Base-by-base conservation (phyloP, 2,113 vertebrate species). In the Cariama cristata region DNA sequence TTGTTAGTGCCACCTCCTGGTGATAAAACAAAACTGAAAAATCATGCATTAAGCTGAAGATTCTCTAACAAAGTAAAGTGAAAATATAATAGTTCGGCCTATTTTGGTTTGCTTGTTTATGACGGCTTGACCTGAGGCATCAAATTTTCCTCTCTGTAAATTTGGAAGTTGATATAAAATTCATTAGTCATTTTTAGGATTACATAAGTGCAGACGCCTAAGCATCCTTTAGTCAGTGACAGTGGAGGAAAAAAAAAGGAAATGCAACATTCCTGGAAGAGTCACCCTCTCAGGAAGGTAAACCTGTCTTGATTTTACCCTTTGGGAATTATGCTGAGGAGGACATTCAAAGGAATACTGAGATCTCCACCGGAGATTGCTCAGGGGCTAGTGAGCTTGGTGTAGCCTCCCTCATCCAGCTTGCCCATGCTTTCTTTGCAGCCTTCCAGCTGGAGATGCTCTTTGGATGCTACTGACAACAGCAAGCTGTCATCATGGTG, bases 1-100 rank as follows among this genome's bases (percentile, higher is more conserved):
- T 98, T 96, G 56, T 77, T 97, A 95, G 92, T 96, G 98, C 96
- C 97, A 98, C 91, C 97, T 98, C 93, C 97, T 98, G 98, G 97
- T 93, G 74, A 91, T 90, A 95, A 93, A 88, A 95, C n/a, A 97
- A 95, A 97, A 96, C 60, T 96, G 94, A 97, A 97, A 79, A 89
- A 85, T 13, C 28, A 56, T 50, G 47, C 24, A 16, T 38, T 62
- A 50, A 52, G 3, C 11, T 73, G n/a, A 64, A 63, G 38, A 62
- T 49, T 74, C 82, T 44, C 82, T 44, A 49, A 53, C 15, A 42
- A 81, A 35, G 12, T 58, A 52, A 68, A 75, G 7, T 26, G 26
- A 74, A 91, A 80, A 83, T 26, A 33, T 0, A 49, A 30, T 14
- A 13, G 3, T 45, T 59, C 4, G 6, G 42, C 64, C 21, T 66